Evolutionary conservation across 2,113 vertebrate genomes (phyloP).

Genomic region (Mustela lutreola): DNA sequence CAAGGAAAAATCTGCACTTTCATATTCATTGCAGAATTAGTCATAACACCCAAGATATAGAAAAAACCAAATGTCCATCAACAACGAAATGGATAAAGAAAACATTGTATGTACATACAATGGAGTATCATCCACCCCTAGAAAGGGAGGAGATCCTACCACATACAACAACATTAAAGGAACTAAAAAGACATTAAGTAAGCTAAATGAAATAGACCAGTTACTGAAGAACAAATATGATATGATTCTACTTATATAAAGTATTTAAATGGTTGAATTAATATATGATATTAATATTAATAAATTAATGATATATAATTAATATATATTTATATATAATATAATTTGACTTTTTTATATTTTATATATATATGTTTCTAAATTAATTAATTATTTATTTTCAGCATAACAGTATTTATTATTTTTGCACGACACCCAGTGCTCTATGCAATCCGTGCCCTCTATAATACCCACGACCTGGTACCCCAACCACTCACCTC

Average conservation of each 20-base stretch:
- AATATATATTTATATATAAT: too few relatives aligned
- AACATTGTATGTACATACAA: background rate
- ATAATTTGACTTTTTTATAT: too few relatives aligned
- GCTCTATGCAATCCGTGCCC: too few relatives aligned
- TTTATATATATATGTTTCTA: too few relatives aligned
- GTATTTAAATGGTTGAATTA: background rate
- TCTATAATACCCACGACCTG: too few relatives aligned
- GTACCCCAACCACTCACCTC: too few relatives aligned
- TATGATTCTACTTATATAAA: background rate
- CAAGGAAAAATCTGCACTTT: background rate
- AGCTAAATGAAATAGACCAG: background rate
- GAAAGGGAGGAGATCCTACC: background rate
- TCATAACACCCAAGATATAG: background rate
- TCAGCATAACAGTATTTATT: too few relatives aligned
- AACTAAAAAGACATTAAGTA: background rate
- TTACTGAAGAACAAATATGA: background rate
- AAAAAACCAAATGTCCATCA: background rate
- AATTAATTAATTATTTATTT: too few relatives aligned
- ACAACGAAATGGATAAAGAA: background rate
- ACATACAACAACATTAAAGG: background rate
- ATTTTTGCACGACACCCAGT: too few relatives aligned
- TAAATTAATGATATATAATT: too few relatives aligned
- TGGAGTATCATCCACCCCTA: background rate
- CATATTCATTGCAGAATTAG: background rate
- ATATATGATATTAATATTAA: too few relatives aligned